These are phyloP conservation scores for Meda fulgida DNA, from an alignment of 2,797 vertebrate species.

Conservation along the genomic window DNA sequence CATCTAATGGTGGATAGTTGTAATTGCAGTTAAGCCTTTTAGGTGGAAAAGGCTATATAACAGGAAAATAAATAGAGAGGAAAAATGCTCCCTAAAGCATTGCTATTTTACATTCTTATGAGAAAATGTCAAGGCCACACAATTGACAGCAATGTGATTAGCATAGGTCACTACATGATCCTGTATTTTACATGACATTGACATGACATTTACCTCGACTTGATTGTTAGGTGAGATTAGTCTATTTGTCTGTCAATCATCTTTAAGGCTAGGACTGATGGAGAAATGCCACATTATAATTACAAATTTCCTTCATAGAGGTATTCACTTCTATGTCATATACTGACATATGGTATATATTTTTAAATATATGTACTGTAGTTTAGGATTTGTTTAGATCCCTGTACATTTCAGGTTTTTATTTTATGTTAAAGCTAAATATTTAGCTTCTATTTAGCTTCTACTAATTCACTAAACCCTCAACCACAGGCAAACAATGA, in stretches of 20 bases:
- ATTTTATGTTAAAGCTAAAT: not conserved
- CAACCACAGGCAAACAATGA: no score
- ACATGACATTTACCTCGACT: constrained; percentile 31
- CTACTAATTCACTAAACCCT: no score
- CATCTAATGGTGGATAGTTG: constrained; percentile 12
- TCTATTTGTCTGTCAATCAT: constrained; percentile 37
- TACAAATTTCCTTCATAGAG: constrained; percentile 1
- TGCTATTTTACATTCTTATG: not conserved
- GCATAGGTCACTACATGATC: constrained; percentile 16
- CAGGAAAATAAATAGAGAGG: not conserved
- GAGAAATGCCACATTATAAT: constrained; percentile 34
- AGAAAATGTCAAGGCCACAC: not conserved
- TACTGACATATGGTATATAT: not conserved
- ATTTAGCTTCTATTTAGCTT: no score
- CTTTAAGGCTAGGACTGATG: not conserved
- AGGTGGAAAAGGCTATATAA: no score
- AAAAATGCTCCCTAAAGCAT: not conserved
- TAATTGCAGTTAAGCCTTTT: constrained; percentile 18
- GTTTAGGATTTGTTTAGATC: not conserved
- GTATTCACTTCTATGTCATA: not conserved
- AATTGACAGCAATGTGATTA: not conserved
- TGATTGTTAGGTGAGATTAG: constrained; percentile 17
- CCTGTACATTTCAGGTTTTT: not conserved
- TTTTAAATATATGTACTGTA: not conserved
- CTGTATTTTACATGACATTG: constrained; percentile 25